Percentiles rank a stretch among this genome's conserved stretches.
Evolutionary conservation across 2,797 vertebrate genomes (phyloP).

Genomic region (Crenuchus spilurus): DNA sequence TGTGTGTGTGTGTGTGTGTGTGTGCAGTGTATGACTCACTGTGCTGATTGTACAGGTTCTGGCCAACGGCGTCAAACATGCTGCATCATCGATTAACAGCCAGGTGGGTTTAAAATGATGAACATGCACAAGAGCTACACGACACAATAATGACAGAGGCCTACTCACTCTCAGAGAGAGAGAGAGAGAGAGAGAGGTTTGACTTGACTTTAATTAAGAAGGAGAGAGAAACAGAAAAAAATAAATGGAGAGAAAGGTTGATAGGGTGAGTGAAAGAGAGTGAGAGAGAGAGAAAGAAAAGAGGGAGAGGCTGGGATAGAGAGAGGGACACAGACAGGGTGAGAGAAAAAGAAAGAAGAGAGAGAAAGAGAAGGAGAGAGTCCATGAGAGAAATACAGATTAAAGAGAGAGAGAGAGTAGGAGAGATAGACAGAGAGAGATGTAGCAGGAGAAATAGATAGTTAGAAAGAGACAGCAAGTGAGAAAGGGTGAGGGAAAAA

Average conservation of each 20-base stretch:
- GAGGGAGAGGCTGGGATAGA: too few species aligned
- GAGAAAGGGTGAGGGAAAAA: background rate
- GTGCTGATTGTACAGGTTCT: constrained; percentile 36
- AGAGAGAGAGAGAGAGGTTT: background rate
- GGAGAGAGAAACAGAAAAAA: background rate
- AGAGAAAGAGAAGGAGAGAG: too few species aligned
- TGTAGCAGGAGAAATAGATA: background rate
- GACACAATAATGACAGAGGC: constrained; percentile 48
- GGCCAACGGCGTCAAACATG: constrained; percentile 5
- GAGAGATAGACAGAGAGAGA: too few species aligned
- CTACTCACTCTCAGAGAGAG: constrained; percentile 18
- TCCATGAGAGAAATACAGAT: background rate
- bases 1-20: too few species aligned
- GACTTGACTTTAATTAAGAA: background rate
- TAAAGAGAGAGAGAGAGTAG: background rate
- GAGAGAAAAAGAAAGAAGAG: background rate
- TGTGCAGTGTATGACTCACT: constrained; percentile 29
- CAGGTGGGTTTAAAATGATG: constrained; percentile 50
- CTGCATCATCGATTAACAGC: constrained; percentile 38
- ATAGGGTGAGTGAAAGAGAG: background rate
- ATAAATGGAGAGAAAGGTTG: background rate
- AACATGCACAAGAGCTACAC: constrained; percentile 29
- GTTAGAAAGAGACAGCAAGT: background rate
- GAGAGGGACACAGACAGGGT: background rate
- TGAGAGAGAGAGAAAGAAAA: constrained; percentile 1